These are phyloP conservation scores for Rhimphoctona megacephalus DNA, from an alignment of 2,888 invertebrate species.

Conservation along the genomic window DNA sequence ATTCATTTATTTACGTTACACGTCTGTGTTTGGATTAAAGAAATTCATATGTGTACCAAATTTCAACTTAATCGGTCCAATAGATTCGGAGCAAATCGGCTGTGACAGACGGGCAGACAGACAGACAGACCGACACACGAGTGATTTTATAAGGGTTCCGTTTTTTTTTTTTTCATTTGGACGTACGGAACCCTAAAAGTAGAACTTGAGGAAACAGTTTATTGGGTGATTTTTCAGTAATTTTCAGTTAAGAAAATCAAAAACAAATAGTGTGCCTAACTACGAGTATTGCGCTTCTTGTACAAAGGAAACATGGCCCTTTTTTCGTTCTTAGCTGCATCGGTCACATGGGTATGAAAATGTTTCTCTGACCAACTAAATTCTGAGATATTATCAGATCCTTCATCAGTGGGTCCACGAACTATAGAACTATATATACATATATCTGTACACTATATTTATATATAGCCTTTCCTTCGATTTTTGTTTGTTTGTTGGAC, in stretches of 20 bases:
- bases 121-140: too few species aligned
- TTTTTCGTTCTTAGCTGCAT: not conserved
- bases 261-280: slow-evolving; percentile 67
- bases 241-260: slow-evolving; percentile 61
- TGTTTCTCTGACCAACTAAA: slow-evolving; percentile 66
- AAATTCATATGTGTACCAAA: too few species aligned
- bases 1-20: too few species aligned
- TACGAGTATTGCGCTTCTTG: slow-evolving; percentile 74
- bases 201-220: slow-evolving; percentile 58
- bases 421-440: not conserved
- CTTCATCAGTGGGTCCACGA: slow-evolving; percentile 44
- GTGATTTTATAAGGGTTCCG: too few species aligned
- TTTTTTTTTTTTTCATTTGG: too few species aligned
- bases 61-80: too few species aligned
- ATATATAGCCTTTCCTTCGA: slow-evolving; percentile 69
- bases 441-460: not conserved
- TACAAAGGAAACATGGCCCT: slow-evolving; percentile 68
- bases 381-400: slow-evolving; percentile 68
- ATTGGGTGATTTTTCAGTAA: slow-evolving; percentile 68
- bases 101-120: too few species aligned
- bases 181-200: too few species aligned
- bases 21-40: too few species aligned
- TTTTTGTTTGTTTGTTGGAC: slow-evolving; percentile 72
- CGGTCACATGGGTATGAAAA: slow-evolving; percentile 22
- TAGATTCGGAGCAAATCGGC: too few species aligned